Conservation (phyloP, 2,888 invertebrate species). For the Chorisops tibialis region DNA sequence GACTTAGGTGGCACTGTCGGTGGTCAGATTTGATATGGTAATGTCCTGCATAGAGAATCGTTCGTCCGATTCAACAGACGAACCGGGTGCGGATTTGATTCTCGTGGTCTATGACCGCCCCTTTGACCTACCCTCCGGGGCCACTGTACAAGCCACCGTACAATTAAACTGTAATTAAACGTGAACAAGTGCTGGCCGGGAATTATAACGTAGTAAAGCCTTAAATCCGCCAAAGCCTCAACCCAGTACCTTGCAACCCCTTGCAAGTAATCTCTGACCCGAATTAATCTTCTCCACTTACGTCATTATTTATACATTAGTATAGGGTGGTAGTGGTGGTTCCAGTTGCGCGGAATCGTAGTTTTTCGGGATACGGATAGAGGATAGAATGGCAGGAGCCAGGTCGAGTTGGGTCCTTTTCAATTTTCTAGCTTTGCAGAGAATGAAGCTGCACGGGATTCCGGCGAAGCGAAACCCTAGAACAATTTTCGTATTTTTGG, state of each 20-base stretch:
- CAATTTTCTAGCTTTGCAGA: no score
- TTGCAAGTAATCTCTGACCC: conserved; percentile 16
- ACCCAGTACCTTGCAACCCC: not conserved
- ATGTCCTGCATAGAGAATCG: not conserved
- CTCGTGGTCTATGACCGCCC: not conserved
- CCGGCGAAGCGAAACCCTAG: no score
- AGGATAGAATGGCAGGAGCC: no score
- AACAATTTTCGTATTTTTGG: no score
- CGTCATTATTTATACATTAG: conserved; percentile 24
- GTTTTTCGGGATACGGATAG: no score
- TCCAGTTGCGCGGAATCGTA: not conserved
- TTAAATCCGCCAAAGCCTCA: not conserved
- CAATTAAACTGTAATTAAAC: conserved; percentile 28
- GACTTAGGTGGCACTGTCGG: not conserved
- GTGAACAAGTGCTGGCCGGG: conserved; percentile 16
- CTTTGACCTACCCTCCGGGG: no score
- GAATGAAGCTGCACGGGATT: no score
- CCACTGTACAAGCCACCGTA: not conserved
- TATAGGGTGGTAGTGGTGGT: no score
- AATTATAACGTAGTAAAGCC: not conserved
- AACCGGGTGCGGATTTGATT: not conserved
- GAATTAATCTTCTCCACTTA: conserved; percentile 23
- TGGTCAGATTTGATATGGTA: no score
- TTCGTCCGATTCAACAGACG: not conserved
- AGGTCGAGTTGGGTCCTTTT: no score